These are phyloP conservation scores for Spondyliosoma cantharus DNA, from an alignment of 2,797 vertebrate genomes.

Conservation along the genomic window DNA sequence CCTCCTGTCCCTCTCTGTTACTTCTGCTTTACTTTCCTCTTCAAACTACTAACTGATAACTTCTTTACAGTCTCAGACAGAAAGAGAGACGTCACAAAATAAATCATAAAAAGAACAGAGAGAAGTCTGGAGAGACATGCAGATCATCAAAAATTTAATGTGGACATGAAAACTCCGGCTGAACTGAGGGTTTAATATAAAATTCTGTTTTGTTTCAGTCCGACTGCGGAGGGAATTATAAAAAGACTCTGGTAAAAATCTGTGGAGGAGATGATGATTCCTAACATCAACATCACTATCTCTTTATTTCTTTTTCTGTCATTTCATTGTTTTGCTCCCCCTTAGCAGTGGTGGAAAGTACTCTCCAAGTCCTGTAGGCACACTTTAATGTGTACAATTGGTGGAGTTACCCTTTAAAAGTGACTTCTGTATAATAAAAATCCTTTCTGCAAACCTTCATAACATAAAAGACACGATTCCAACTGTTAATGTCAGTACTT, in stretches of 20 bases:
- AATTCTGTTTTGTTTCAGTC: constrained; percentile 50
- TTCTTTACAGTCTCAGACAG: background rate
- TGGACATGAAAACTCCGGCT: background rate
- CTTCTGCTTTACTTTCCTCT: background rate
- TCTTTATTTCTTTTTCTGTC: background rate
- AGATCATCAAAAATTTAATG: background rate
- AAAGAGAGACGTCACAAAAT: background rate
- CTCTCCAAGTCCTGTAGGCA: too few species aligned
- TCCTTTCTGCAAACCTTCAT: too few species aligned
- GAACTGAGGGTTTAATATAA: background rate
- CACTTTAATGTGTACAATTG: too few species aligned
- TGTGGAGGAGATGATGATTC: constrained; percentile 56
- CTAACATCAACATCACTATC: background rate
- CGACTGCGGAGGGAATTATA: constrained; percentile 34
- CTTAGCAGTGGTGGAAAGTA: background rate
- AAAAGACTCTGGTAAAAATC: constrained; percentile 47
- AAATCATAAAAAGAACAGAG: background rate
- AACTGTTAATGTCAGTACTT: too few species aligned
- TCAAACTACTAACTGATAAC: constrained; percentile 3
- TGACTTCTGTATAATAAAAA: too few species aligned
- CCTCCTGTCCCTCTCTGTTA: background rate
- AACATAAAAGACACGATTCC: too few species aligned
- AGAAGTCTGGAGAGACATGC: background rate
- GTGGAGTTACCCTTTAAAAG: too few species aligned
- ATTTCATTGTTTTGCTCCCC: background rate